A percentile compares a stretch with the other conserved stretches of the same genome.
Evolutionary conservation across 2,888 invertebrate genomes (phyloP).

Genomic region (Sphecodes monilicornis): DNA sequence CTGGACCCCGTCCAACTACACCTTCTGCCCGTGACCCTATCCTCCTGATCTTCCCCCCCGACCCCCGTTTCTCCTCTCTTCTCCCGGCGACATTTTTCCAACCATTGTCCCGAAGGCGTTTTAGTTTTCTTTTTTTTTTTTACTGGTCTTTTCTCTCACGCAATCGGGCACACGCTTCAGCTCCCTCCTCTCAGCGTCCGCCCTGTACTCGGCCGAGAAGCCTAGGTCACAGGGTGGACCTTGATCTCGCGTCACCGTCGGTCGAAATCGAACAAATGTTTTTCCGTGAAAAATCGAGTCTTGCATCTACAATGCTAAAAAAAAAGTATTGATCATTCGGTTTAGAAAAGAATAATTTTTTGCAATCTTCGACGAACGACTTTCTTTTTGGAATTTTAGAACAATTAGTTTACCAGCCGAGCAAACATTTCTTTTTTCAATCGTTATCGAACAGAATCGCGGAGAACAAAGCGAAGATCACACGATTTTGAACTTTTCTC

Average conservation of each 20-base stretch:
- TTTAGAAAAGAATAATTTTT: no score
- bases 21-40: slow-evolving; percentile 36
- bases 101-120: not conserved
- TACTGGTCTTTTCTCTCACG: not conserved
- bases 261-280: no score
- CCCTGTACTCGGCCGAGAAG: not conserved
- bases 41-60: not conserved
- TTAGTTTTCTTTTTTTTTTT: not conserved
- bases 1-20: slow-evolving; percentile 46
- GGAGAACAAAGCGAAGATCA: no score
- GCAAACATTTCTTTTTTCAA: no score
- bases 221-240: not conserved
- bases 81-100: not conserved
- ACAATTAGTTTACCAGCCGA: no score
- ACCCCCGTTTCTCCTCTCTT: not conserved
- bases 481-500: no score
- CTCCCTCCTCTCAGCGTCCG: slow-evolving; percentile 6
- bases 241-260: not conserved
- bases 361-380: no score
- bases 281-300: no score
- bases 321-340: no score
- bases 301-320: no score
- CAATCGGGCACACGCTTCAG: slow-evolving; percentile 41
- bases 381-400: no score
- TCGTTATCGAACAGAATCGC: no score